A percentile compares a stretch with the other conserved stretches of the same genome.
These are phyloP conservation scores for Rhogogaster chlorosoma DNA, from an alignment of 2,888 invertebrate species.

Conservation along the genomic window DNA sequence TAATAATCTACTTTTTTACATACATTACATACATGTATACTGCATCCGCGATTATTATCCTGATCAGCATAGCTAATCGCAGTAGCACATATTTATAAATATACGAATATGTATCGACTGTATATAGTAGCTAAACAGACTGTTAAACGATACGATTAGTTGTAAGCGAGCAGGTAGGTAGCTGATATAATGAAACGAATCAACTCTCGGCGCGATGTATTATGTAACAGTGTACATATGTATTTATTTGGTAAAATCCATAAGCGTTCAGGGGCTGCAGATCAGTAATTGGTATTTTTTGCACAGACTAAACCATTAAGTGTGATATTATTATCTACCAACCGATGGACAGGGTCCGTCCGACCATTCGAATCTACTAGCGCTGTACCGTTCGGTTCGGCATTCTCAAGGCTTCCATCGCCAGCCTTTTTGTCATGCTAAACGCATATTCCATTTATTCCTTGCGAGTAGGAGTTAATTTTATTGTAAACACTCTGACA, in stretches of 20 bases:
- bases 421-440: slow-evolving; percentile 63
- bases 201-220: neutral
- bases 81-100: neutral
- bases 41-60: neutral
- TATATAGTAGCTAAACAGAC: neutral
- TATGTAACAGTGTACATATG: neutral
- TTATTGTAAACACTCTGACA: slow-evolving; percentile 66
- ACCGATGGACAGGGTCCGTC: neutral
- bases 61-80: neutral
- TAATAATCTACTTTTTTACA: neutral
- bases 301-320: neutral
- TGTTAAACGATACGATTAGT: neutral
- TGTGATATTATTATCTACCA: neutral
- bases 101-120: neutral
- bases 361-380: slow-evolving; percentile 16
- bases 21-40: neutral
- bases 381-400: slow-evolving; percentile 48
- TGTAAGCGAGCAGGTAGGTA: neutral
- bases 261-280: neutral
- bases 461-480: slow-evolving; percentile 67
- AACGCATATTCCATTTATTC: slow-evolving; percentile 65
- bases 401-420: slow-evolving; percentile 62
- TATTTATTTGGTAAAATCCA: neutral
- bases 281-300: neutral
- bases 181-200: neutral